Conservation (phyloP, 2,797 vertebrate species). For the Ptychadena robeensis region DNA sequence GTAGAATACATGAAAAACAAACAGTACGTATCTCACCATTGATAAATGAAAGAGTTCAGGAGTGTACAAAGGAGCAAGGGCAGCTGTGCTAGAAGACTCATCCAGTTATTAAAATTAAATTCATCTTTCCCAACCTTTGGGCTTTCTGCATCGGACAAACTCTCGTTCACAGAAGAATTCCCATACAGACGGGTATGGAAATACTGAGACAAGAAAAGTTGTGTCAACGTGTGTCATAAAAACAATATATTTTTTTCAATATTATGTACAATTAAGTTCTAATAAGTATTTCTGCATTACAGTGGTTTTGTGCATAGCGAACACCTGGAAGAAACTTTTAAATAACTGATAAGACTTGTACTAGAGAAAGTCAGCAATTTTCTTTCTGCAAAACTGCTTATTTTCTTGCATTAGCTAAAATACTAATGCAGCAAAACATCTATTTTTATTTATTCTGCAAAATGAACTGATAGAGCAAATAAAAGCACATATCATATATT, state of each 20-base stretch:
- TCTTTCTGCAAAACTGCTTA: too few species aligned
- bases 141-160: background rate
- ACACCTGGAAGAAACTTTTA: too few species aligned
- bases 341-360: too few species aligned
- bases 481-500: background rate
- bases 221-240: background rate
- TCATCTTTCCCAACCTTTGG: conserved; percentile 60
- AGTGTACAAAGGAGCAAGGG: conserved; percentile 88
- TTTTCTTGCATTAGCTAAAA: too few species aligned
- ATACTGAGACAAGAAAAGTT: conserved; percentile 73
- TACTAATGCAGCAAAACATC: too few species aligned
- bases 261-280: too few species aligned
- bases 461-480: background rate
- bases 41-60: conserved; percentile 90
- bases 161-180: background rate
- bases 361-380: too few species aligned
- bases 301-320: too few species aligned
- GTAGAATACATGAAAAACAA: background rate
- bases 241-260: background rate
- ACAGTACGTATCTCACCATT: conserved; percentile 75
- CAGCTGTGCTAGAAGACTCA: conserved; percentile 89
- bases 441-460: too few species aligned
- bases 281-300: background rate
- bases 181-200: conserved; percentile 77
- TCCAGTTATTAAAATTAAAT: conserved; percentile 90